Conservation (phyloP, 2,797 vertebrate species). For the Sphenodon punctatus region DNA sequence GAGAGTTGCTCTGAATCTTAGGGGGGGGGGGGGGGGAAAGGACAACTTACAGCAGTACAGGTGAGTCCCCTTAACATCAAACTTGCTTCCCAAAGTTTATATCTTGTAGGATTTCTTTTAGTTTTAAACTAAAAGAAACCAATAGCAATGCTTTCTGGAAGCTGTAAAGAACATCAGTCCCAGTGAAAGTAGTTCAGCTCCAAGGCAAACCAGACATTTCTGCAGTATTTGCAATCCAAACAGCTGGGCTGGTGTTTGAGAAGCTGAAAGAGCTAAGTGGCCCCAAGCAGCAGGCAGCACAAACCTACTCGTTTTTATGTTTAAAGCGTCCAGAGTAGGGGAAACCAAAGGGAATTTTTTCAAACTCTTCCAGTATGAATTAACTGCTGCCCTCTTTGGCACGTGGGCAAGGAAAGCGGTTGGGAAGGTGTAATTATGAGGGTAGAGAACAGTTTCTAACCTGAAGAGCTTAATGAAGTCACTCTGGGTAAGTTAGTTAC, state of each 20-base stretch:
- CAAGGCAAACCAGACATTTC: neutral
- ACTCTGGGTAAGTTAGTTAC: neutral
- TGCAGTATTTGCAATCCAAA: neutral
- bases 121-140: too few species aligned
- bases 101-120: too few species aligned
- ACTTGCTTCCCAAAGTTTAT: neutral
- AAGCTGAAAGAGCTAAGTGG: neutral
- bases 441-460: too few species aligned
- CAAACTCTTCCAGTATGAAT: neutral
- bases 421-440: too few species aligned
- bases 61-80: neutral
- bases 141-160: too few species aligned
- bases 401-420: neutral
- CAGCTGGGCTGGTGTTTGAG: neutral
- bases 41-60: too few species aligned
- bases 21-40: neutral
- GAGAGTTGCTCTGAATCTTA: neutral
- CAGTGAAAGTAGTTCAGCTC: too few species aligned
- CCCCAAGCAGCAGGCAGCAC: too few species aligned
- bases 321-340: neutral
- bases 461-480: rapidly evolving
- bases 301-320: too few species aligned
- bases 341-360: neutral
- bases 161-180: neutral
- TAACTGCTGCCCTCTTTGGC: too few species aligned